These are phyloP conservation scores for Yponomeuta cagnagella DNA, from an alignment of 2,888 invertebrate genomes.

Conservation along the genomic window DNA sequence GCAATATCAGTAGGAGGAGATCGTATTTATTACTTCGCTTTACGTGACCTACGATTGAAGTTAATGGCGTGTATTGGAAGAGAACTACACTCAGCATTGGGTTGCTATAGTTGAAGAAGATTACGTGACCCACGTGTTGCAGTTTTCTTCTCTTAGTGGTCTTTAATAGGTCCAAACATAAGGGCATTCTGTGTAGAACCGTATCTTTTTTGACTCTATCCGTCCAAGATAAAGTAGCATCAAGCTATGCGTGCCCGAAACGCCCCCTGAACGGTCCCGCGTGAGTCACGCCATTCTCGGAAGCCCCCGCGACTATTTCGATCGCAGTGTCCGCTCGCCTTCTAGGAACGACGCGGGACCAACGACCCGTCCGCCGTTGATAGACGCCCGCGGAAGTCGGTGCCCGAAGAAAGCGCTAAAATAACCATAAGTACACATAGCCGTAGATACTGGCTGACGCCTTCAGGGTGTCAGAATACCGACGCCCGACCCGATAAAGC, in stretches of 20 bases:
- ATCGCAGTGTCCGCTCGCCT: slow-evolving; percentile 71
- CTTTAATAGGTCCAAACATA: background rate
- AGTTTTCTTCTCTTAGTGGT: too few species aligned
- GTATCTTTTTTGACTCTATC: background rate
- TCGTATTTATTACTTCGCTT: too few species aligned
- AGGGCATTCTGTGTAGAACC: background rate
- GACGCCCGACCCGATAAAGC: too few species aligned
- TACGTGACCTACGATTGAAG: too few species aligned
- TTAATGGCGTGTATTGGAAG: too few species aligned
- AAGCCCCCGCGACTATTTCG: slow-evolving; percentile 71
- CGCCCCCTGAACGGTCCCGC: slow-evolving; percentile 37
- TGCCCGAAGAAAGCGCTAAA: background rate
- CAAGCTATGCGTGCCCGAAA: slow-evolving; percentile 28
- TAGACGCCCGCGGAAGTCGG: slow-evolving; percentile 20
- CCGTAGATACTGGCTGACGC: too few species aligned
- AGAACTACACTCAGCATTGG: too few species aligned
- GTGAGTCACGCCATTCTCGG: slow-evolving; percentile 64
- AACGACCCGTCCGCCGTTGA: slow-evolving; percentile 56
- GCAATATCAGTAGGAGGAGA: too few species aligned
- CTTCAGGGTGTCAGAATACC: too few species aligned
- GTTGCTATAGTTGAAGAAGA: too few species aligned
- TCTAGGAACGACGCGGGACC: slow-evolving; percentile 70
- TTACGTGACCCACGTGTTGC: too few species aligned
- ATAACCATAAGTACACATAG: background rate
- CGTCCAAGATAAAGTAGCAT: background rate